Evolutionary conservation across 1,140 invertebrate species (phyloP).

Genomic region (Leptonema lineaticorne): DNA sequence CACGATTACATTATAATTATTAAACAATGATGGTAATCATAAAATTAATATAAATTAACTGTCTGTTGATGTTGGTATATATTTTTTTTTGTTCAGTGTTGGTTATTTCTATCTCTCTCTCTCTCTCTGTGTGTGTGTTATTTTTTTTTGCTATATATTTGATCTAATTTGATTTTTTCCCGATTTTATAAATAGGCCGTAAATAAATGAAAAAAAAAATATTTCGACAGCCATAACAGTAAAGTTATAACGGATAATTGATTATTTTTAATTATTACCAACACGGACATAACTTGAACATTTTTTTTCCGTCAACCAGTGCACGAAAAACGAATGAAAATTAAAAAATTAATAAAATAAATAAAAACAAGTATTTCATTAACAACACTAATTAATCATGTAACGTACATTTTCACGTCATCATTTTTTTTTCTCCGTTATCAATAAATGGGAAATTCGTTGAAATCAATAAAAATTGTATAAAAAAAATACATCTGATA

Average conservation of each 20-base stretch:
- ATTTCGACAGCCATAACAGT: too few relatives aligned
- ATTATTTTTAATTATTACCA: not conserved
- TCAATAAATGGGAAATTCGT: slow-evolving; percentile 13
- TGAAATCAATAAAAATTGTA: slow-evolving; percentile 17
- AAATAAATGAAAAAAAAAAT: too few relatives aligned
- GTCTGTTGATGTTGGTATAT: slow-evolving; percentile 34
- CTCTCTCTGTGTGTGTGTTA: too few relatives aligned
- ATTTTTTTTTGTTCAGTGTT: too few relatives aligned
- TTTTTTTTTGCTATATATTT: too few relatives aligned
- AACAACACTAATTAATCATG: slow-evolving; percentile 30
- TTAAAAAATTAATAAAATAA: slow-evolving; percentile 13
- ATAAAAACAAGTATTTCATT: slow-evolving; percentile 30
- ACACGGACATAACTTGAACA: not conserved
- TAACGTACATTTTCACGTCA: slow-evolving; percentile 17
- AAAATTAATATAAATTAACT: slow-evolving; percentile 39
- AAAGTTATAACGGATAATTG: not conserved
- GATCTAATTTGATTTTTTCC: not conserved
- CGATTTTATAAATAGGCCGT: not conserved
- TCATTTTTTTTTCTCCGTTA: not conserved
- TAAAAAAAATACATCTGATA: slow-evolving; percentile 29
- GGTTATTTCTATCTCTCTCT: too few relatives aligned
- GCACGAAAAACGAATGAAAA: too few relatives aligned
- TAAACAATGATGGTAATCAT: slow-evolving; percentile 41
- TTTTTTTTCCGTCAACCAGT: too few relatives aligned
- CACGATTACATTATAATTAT: slow-evolving; percentile 31